Evolutionary conservation across 1,140 invertebrate genomes (phyloP).

Genomic region (Anthonomus grandis): DNA sequence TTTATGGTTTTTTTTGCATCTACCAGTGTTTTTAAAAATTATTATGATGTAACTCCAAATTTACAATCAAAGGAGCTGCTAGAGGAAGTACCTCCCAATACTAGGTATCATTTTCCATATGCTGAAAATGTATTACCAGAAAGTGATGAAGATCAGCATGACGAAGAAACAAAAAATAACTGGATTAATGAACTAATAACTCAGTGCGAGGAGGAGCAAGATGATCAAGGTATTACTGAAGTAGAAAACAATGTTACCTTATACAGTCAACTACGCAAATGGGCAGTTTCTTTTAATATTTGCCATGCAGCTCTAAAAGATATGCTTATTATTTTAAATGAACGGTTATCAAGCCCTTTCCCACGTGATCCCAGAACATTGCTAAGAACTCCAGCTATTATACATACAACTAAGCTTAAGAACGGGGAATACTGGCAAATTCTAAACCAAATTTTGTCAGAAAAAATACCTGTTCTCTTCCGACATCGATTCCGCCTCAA

Average conservation of each 20-base stretch:
- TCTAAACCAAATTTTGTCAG: not conserved
- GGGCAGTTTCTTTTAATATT: slow-evolving; percentile 20
- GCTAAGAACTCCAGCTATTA: slow-evolving; percentile 14
- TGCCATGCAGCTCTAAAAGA: slow-evolving; percentile 17
- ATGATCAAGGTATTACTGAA: not conserved
- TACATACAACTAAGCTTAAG: slow-evolving; percentile 20
- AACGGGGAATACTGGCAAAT: slow-evolving; percentile 22
- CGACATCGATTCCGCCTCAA: too few relatives aligned
- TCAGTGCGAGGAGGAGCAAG: too few relatives aligned
- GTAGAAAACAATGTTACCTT: slow-evolving; percentile 11
- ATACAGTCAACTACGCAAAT: slow-evolving; percentile 3
- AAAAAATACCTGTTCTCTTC: slow-evolving; percentile 5
- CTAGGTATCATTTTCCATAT: too few relatives aligned
- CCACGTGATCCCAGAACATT: slow-evolving; percentile 25
- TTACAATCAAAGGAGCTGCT: too few relatives aligned
- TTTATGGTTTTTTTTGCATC: too few relatives aligned
- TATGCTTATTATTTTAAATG: slow-evolving; percentile 20
- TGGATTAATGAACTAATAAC: too few relatives aligned
- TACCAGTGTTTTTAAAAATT: too few relatives aligned
- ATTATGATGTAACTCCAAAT: too few relatives aligned
- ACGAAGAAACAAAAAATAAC: too few relatives aligned
- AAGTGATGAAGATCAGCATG: too few relatives aligned
- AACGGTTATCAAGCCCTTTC: slow-evolving; percentile 14
- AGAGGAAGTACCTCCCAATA: too few relatives aligned
- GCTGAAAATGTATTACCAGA: too few relatives aligned